Conservation (phyloP, 1,140 invertebrate genomes). For the Saccostrea cuccullata region DNA sequence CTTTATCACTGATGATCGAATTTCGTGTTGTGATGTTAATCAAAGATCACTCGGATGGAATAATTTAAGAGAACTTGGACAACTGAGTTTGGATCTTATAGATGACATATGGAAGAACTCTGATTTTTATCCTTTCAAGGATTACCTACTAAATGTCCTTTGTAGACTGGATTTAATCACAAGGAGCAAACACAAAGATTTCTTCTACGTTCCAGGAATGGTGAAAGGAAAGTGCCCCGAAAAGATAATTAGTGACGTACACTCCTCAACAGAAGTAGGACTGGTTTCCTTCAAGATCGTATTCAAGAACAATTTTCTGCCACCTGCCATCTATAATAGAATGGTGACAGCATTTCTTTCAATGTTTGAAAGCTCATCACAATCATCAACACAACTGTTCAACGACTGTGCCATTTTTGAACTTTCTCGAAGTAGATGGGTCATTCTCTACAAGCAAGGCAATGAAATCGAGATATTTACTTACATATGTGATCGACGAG, state of each 20-base stretch:
- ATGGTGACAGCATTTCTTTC: neutral
- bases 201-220: constrained; percentile 36
- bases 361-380: constrained; percentile 21
- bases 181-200: neutral
- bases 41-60: neutral
- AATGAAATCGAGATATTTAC: constrained; percentile 12
- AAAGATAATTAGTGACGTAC: neutral
- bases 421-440: constrained; percentile 5
- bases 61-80: neutral
- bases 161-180: constrained; percentile 27
- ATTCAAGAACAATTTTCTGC: constrained; percentile 19
- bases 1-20: constrained; percentile 1
- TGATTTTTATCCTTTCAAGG: neutral
- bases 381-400: constrained; percentile 6
- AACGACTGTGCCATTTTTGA: neutral
- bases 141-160: neutral
- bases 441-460: neutral
- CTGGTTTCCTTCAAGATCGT: constrained; percentile 7
- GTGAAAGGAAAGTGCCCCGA: neutral
- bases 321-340: constrained; percentile 29
- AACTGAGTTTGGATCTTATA: neutral
- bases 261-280: neutral
- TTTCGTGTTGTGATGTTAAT: neutral
- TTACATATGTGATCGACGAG: neutral
- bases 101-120: neutral